These are phyloP conservation scores for Halcyon chelicuti DNA, from an alignment of 2,797 vertebrate species.

Conservation along the genomic window DNA sequence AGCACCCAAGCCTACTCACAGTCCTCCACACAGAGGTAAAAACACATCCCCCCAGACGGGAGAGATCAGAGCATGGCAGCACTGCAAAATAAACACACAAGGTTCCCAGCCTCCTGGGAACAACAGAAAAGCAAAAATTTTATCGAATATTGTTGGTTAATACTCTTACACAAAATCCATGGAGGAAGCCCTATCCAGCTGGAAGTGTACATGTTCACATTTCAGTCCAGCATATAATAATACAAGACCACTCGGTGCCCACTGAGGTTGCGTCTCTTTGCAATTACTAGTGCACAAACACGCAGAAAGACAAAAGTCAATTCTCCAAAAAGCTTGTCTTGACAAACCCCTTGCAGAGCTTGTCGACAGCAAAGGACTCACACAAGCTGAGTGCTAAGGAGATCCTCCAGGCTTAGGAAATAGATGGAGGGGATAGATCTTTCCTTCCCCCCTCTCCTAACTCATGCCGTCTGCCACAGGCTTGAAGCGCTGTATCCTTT, in stretches of 20 bases:
- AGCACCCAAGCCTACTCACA: background rate
- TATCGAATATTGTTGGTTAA: background rate
- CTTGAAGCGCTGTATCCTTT: background rate
- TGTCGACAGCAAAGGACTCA: background rate
- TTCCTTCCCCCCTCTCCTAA: background rate
- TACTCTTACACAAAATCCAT: background rate
- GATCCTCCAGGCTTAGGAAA: background rate
- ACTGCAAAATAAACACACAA: background rate
- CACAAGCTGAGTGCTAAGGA: background rate
- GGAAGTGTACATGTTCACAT: fast-evolving
- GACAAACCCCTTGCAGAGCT: background rate
- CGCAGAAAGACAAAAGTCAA: background rate
- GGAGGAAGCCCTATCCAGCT: background rate
- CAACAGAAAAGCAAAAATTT: background rate
- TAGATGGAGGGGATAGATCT: background rate
- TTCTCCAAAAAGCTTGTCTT: background rate
- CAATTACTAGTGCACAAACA: background rate
- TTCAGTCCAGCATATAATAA: background rate
- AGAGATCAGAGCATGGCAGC: background rate
- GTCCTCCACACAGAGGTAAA: background rate
- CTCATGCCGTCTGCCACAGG: background rate
- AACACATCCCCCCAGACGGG: background rate
- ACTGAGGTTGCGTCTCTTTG: background rate
- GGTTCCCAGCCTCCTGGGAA: background rate
- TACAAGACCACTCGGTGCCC: background rate